Evolutionary conservation across 2,888 invertebrate genomes (phyloP), one percentile per base, ranked within the genome.

Genomic region (Anoncus sp.): DNA sequence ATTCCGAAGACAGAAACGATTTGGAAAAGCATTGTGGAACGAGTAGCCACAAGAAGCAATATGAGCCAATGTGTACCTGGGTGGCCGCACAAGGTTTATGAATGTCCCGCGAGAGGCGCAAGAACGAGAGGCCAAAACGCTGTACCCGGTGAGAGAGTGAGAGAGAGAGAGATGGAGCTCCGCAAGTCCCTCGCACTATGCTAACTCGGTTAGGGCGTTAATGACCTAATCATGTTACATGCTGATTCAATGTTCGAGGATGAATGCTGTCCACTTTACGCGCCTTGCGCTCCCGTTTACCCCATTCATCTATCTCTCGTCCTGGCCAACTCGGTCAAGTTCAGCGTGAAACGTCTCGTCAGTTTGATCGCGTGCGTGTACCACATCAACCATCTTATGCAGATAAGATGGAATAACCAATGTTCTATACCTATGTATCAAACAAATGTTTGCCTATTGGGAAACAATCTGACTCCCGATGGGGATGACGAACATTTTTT

Each of bases 141-240:
- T 86, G 87, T 38, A 47, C 86, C 57, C n/a, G 77, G 65, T 35
- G 51, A 40, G 43, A 57, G 57, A 47, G 20, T 43, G 27, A n/a
- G 40, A 27, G 45, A 53, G 66, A 43, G 66, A 22, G 47, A 43
- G 66, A 43, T 22, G 84, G 85, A 87, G 85, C 85, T 85, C 84
- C 7, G n/a, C 85, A 89, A 90, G 90, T 90, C 90, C 89, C 89
- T 87, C 88, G 89, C 90, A 90, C 89, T 90, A 88, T 89, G 88
- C 89, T 90, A 90, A 90, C 90, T 90, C 86, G 89, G 87, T 90
- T 90, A 90, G 85, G 85, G 87, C 87, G 88, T 90, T 90, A 90
- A 90, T 90, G 90, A 90, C 88, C 90, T 90, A 90, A 90, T 90
- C 89, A 90, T 90, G 90, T 90, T 90, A 90, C 89, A 90, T 90